Percentiles rank a stretch among this genome's conserved stretches.
Conservation (phyloP, 2,797 vertebrate species). For the Enteromius fasciolatus region DNA sequence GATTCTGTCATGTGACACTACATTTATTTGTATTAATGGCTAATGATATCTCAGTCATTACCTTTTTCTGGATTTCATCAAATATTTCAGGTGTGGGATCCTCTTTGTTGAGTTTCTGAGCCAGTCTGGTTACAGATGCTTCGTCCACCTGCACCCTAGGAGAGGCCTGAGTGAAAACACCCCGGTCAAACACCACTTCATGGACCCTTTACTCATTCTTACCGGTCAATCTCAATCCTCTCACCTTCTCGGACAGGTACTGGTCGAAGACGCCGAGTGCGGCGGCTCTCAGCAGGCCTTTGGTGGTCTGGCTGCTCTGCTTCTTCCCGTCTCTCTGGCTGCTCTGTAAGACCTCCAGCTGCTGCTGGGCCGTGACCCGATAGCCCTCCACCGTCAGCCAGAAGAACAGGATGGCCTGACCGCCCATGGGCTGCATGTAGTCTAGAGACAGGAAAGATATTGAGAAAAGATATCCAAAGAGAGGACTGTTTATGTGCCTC, state of each 20-base stretch:
- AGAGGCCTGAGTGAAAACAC: conserved; percentile 81
- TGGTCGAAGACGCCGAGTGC: conserved; percentile 96
- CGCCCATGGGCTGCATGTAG: conserved; percentile 97
- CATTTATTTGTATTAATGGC: no score
- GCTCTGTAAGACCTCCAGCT: conserved; percentile 89
- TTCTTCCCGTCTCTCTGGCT: conserved; percentile 90
- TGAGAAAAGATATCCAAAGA: neutral
- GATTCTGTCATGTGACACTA: no score
- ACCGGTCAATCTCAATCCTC: neutral
- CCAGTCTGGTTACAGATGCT: conserved; percentile 82
- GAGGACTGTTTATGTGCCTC: neutral
- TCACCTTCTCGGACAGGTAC: conserved; percentile 97
- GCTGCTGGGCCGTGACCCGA: conserved; percentile 96
- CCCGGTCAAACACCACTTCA: neutral
- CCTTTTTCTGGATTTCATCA: conserved; percentile 97
- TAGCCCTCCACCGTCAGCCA: conserved; percentile 99
- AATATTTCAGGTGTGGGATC: conserved; percentile 98
- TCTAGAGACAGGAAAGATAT: conserved; percentile 74
- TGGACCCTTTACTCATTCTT: neutral
- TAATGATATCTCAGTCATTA: conserved; percentile 58
- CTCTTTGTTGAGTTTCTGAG: conserved; percentile 91
- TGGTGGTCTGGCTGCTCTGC: conserved; percentile 88
- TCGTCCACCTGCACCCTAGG: conserved; percentile 95
- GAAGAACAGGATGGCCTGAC: conserved; percentile 97
- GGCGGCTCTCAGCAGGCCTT: conserved; percentile 91